These are phyloP conservation scores for Stenodema calcarata DNA, from an alignment of 2,888 invertebrate genomes.

Conservation along the genomic window DNA sequence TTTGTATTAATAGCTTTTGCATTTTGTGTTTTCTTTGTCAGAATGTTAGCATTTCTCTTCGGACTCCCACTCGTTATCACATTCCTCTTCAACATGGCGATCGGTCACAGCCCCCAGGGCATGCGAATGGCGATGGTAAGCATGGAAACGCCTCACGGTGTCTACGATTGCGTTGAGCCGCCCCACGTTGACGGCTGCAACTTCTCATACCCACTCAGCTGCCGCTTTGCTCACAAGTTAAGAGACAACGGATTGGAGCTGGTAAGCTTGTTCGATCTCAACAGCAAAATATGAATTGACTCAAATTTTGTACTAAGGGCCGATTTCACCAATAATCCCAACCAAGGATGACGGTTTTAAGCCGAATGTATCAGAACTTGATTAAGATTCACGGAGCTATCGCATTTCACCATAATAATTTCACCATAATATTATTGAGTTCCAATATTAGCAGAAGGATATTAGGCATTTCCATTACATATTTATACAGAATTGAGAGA, in stretches of 20 bases:
- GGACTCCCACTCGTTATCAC: conserved; percentile 83
- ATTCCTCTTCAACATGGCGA: conserved; percentile 78
- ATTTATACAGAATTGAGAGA: too few species aligned
- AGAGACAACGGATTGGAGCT: conserved; percentile 54
- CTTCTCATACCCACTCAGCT: conserved; percentile 56
- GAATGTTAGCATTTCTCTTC: conserved; percentile 80
- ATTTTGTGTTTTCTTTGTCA: conserved; percentile 59
- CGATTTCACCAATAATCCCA: too few species aligned
- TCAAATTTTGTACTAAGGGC: too few species aligned
- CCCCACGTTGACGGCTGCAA: conserved; percentile 45
- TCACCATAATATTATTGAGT: too few species aligned
- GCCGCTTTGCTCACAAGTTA: conserved; percentile 55
- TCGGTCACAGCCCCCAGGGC: conserved; percentile 75
- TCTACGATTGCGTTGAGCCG: conserved; percentile 17
- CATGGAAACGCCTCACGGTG: conserved; percentile 29
- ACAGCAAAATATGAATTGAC: too few species aligned
- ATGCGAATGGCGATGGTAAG: conserved; percentile 29
- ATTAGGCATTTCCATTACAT: too few species aligned
- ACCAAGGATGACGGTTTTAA: too few species aligned
- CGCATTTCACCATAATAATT: too few species aligned
- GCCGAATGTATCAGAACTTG: too few species aligned
- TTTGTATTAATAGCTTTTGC: too few species aligned
- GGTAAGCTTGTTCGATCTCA: conserved; percentile 51
- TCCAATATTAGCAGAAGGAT: too few species aligned
- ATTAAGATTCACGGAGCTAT: too few species aligned